Percentiles rank a stretch among this genome's conserved stretches.
Evolutionary conservation across 2,113 vertebrate species (phyloP).

Genomic region (Cyrtonyx montezumae): DNA sequence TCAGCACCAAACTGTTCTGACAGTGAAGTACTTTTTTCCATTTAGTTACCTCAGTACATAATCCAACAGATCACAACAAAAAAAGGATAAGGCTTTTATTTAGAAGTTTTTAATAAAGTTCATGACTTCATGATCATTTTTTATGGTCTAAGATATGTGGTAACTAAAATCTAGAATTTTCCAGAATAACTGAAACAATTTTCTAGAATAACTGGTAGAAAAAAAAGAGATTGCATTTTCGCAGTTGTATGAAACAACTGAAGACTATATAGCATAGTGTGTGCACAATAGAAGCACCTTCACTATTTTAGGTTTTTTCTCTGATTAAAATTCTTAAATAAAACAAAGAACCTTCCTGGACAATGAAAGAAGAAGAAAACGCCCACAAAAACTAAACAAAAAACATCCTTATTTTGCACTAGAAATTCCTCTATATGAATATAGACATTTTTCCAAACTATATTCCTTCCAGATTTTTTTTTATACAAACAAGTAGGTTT

Average conservation of each 20-base stretch:
- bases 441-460: not conserved
- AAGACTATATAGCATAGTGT: not conserved
- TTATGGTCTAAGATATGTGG: not conserved
- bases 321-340: not conserved
- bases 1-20: not conserved
- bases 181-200: no score
- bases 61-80: not conserved
- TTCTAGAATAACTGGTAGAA: not conserved
- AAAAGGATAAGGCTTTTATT: not conserved
- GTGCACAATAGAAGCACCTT: not conserved
- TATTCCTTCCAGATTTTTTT: not conserved
- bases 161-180: not conserved
- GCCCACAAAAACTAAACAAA: no score
- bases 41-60: not conserved
- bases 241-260: not conserved
- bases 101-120: not conserved
- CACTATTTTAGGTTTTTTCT: not conserved
- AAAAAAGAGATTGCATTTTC: not conserved
- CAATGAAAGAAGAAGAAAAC: not conserved
- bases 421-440: not conserved
- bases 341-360: accelerated
- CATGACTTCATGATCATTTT: not conserved
- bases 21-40: not conserved
- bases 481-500: not conserved
- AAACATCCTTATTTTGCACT: not conserved